Evolutionary conservation across 2,888 invertebrate genomes (phyloP).

Genomic region (Thymelicus lineola): DNA sequence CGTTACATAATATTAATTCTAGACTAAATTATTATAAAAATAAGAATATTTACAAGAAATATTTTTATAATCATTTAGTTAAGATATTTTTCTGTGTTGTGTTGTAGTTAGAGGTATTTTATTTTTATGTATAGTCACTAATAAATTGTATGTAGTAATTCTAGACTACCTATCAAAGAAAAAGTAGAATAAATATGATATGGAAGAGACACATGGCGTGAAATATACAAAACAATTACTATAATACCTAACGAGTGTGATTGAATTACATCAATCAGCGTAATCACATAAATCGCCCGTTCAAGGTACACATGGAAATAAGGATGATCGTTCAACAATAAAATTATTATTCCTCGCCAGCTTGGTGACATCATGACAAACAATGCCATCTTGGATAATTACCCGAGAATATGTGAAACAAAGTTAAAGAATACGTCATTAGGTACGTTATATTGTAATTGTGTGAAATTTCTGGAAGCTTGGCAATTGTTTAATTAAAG

Average conservation of each 20-base stretch:
- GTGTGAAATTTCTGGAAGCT: slow-evolving; percentile 28
- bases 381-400: slow-evolving; percentile 40
- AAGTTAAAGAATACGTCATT: slow-evolving; percentile 19
- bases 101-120: too few relatives aligned
- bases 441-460: slow-evolving; percentile 35
- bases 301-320: slow-evolving; percentile 44
- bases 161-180: too few relatives aligned
- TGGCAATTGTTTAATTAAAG: background rate
- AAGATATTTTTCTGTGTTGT: too few relatives aligned
- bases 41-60: too few relatives aligned
- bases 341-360: slow-evolving; percentile 41
- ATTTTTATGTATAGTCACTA: too few relatives aligned
- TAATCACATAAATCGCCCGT: slow-evolving; percentile 26
- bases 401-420: slow-evolving; percentile 19
- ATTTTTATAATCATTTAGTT: too few relatives aligned
- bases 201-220: too few relatives aligned
- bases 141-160: too few relatives aligned
- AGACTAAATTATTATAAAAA: too few relatives aligned
- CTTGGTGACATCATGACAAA: slow-evolving; percentile 42
- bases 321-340: slow-evolving; percentile 19
- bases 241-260: background rate
- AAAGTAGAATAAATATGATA: too few relatives aligned
- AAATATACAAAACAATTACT: too few relatives aligned
- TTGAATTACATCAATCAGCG: background rate
- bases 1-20: too few relatives aligned